Percentiles rank a stretch among this genome's conserved stretches.
Conservation (phyloP, 2,113 vertebrate species). For the Crocuta crocuta region DNA sequence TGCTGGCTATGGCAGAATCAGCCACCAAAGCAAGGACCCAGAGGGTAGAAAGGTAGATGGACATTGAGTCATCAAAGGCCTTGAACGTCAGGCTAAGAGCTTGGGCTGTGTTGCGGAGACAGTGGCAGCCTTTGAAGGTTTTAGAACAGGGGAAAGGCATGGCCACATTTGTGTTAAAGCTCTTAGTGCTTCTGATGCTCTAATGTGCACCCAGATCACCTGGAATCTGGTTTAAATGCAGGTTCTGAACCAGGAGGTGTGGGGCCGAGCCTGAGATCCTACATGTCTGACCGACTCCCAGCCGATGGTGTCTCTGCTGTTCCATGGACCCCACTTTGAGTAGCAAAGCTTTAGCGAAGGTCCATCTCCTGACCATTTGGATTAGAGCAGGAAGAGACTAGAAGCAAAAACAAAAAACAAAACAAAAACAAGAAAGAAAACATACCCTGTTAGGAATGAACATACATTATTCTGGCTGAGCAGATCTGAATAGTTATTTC, state of each 20-base stretch:
- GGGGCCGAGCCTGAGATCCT: background rate
- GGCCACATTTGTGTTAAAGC: background rate
- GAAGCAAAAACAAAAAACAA: background rate
- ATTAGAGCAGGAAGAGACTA: background rate
- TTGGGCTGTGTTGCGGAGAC: background rate
- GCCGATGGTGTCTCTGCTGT: background rate
- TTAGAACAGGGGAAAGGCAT: background rate
- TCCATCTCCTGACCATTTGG: background rate
- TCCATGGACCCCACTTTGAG: accelerated
- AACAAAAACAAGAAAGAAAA: no score
- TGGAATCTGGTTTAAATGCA: background rate
- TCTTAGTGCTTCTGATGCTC: background rate
- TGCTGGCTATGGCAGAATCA: no score
- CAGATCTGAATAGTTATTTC: background rate
- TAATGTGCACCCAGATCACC: background rate
- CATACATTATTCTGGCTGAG: background rate
- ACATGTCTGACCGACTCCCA: background rate
- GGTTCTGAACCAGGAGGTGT: background rate
- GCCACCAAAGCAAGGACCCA: background rate
- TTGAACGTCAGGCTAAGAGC: background rate
- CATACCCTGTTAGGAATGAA: background rate
- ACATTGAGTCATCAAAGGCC: background rate
- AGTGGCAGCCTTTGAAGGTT: background rate
- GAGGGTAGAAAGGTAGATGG: background rate
- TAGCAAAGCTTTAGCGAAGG: background rate